phyloP scores from a whole-genome alignment of 2,797 vertebrate species.

The Trematomus bernacchii region DNA sequence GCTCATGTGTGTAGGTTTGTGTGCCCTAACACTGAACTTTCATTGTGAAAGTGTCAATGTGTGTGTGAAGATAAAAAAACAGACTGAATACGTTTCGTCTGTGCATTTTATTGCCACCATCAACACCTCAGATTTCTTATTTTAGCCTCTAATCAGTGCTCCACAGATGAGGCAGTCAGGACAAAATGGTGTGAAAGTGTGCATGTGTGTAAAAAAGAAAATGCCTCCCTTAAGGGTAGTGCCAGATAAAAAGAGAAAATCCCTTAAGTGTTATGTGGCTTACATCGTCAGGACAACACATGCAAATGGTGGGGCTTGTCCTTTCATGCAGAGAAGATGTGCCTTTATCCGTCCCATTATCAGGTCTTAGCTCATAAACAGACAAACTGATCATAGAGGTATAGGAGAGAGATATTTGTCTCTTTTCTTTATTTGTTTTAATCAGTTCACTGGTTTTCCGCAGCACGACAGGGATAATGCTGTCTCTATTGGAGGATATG shows the following conservation, averaged over 20 bases:
- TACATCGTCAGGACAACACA: constrained; percentile 20
- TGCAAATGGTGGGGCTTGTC: constrained; percentile 15
- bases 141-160: constrained; percentile 62
- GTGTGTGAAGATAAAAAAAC: constrained; percentile 54
- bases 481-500: constrained; percentile 66
- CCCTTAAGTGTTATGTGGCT: constrained; percentile 19
- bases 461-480: constrained; percentile 51
- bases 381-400: not conserved
- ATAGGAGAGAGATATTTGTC: constrained; percentile 13
- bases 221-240: constrained; percentile 19
- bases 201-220: not conserved
- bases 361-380: constrained; percentile 1
- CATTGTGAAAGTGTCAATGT: constrained; percentile 48
- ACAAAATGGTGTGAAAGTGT: constrained; percentile 47
- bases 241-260: constrained; percentile 22
- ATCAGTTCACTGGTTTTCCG: constrained; percentile 65
- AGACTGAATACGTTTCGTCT: not conserved
- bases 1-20: constrained; percentile 11
- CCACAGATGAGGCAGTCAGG: constrained; percentile 50
- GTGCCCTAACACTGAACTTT: constrained; percentile 21
- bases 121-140: constrained; percentile 39
- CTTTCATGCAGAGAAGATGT: not conserved
- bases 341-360: not conserved
- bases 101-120: constrained; percentile 23
- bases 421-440: constrained; percentile 16